Percentiles rank a stretch among this genome's conserved stretches.
phyloP scores from a whole-genome alignment of 2,113 vertebrate species.

The Rhinoderma darwinii region DNA sequence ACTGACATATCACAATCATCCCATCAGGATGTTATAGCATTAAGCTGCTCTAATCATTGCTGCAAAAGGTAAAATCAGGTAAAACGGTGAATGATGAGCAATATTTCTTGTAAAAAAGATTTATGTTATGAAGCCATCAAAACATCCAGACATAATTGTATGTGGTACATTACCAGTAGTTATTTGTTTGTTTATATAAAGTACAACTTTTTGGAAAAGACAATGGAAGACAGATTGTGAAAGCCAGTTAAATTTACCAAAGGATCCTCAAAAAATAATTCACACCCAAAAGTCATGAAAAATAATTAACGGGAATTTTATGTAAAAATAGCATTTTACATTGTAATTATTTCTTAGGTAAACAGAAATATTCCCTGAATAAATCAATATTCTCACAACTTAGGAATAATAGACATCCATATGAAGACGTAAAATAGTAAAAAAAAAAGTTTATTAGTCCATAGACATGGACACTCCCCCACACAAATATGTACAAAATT shows the following conservation, averaged over 20 bases:
- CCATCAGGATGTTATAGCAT: conserved; percentile 22
- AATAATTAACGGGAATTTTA: too few species aligned
- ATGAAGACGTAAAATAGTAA: too few species aligned
- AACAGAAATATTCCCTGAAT: too few species aligned
- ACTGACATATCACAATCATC: conserved; percentile 47
- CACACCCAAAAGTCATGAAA: not conserved
- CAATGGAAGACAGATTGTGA: not conserved
- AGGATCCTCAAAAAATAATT: not conserved
- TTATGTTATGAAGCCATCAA: not conserved
- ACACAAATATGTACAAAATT: too few species aligned
- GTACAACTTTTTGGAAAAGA: not conserved
- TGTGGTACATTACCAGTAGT: not conserved
- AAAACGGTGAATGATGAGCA: not conserved
- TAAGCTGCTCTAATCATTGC: not conserved
- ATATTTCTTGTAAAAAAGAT: not conserved
- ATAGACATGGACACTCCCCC: too few species aligned
- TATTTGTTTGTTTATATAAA: not conserved
- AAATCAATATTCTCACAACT: too few species aligned
- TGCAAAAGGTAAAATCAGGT: not conserved
- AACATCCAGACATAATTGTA: not conserved
- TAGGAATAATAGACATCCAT: too few species aligned
- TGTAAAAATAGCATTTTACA: too few species aligned
- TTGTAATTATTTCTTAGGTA: too few species aligned
- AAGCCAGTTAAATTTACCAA: not conserved
- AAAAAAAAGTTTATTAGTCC: too few species aligned